Conservation (phyloP, 2,888 invertebrate species). For the Sipha maydis region DNA sequence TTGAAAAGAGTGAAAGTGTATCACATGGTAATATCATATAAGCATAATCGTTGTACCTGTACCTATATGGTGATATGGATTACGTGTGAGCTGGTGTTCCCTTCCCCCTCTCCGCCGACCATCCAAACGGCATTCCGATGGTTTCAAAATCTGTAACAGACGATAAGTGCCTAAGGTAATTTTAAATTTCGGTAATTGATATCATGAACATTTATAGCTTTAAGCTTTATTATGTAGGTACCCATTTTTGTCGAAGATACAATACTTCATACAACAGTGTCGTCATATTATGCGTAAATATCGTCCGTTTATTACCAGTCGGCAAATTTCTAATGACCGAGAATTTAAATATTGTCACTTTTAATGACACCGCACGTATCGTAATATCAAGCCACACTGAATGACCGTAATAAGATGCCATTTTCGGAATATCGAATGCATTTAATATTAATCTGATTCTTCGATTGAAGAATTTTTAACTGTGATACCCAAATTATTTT, state of each 20-base stretch:
- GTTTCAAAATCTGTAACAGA: background rate
- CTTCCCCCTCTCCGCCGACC: background rate
- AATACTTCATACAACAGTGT: background rate
- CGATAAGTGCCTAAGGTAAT: background rate
- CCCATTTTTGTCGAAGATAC: background rate
- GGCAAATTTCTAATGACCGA: background rate
- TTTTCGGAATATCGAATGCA: no score
- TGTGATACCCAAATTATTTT: no score
- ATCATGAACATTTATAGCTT: no score
- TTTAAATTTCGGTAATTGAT: conserved; percentile 9
- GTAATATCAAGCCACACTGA: no score
- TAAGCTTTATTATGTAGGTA: background rate
- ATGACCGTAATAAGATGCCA: no score
- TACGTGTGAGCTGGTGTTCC: conserved; percentile 7
- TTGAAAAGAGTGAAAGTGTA: conserved; percentile 60
- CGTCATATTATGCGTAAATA: background rate
- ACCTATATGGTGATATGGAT: conserved; percentile 36
- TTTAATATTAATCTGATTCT: no score
- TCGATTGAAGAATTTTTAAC: no score
- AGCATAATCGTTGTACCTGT: background rate
- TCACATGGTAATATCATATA: conserved; percentile 27
- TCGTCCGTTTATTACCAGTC: background rate
- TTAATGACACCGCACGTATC: background rate
- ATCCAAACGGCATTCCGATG: conserved; percentile 41
- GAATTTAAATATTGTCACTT: background rate